Evolutionary conservation across 2,113 vertebrate genomes (phyloP), one percentile per base, ranked within the genome.

Genomic region (Eublepharis macularius): DNA sequence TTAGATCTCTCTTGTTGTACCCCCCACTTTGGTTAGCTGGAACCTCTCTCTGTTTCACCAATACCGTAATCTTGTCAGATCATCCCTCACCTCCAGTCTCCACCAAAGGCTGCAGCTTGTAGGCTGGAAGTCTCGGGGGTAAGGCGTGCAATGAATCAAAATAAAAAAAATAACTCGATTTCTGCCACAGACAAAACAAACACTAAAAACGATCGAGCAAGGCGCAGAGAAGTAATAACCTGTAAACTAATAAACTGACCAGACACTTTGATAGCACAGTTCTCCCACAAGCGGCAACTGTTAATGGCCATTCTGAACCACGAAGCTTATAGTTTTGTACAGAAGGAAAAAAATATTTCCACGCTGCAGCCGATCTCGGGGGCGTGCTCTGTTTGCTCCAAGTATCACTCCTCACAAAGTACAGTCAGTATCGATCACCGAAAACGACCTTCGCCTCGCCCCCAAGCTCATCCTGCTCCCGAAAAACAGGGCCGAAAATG

Each of bases 211-310:
- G 26, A 82, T 60, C 5, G 43, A 73, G 81, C 69, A 54, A 36
- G 39, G 36, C 51, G 6, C 69, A 60, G 57, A 26, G 81, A 82
- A 82, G 81, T 54, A 93, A 95, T 95, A 95, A 94, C 90, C 93
- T 91, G 91, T 94, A 95, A 95, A 94, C 93, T 93, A 95, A 94
- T 95, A 95, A 95, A 94, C 87, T 87, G 93, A 90, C 74, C 87
- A 84, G 85, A 89, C 78, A 87, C 88, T 94, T 91, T 60, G 90
- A 93, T 88, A 90, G 90, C 73, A 17, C 87, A 86, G 87, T 0
- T 0, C 87, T 91, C 90, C 92, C 93, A 81, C 80, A 85, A 94
- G 93, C 84, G 32, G 70, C 47, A 79, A 86, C 90, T 92, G 90
- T 92, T 92, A 93, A 95, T 88, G 93, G 89, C 89, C 87, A 82